phyloP scores from a whole-genome alignment of 2,888 invertebrate species.

The Digitonthophagus gazella region DNA sequence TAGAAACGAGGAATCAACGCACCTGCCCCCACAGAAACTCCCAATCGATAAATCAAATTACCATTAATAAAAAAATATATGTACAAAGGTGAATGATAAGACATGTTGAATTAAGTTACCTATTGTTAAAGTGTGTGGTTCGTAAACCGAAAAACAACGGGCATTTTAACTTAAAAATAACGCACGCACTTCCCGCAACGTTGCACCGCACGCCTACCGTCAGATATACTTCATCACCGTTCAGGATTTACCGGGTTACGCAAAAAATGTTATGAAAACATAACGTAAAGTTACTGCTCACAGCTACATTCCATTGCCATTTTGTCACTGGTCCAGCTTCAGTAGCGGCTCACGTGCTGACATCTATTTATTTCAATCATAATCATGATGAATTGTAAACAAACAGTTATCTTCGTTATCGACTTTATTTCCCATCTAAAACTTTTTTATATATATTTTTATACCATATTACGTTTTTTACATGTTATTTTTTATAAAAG shows the following conservation, averaged over 20 bases:
- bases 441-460: too few relatives aligned
- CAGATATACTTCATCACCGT: constrained; percentile 41
- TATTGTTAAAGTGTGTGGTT: constrained; percentile 52
- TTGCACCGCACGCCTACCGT: constrained; percentile 37
- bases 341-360: constrained; percentile 34
- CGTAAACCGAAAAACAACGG: constrained; percentile 47
- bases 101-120: constrained; percentile 51
- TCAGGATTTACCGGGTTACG: constrained; percentile 36
- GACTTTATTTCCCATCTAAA: too few relatives aligned
- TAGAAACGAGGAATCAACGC: neutral
- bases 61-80: constrained; percentile 44
- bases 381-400: constrained; percentile 24
- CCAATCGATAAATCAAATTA: constrained; percentile 43
- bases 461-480: too few relatives aligned
- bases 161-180: constrained; percentile 35
- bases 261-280: constrained; percentile 45
- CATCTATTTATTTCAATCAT: constrained; percentile 33
- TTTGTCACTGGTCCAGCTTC: constrained; percentile 48
- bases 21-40: constrained; percentile 19
- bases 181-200: constrained; percentile 38
- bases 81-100: constrained; percentile 50
- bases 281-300: constrained; percentile 47
- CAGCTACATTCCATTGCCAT: constrained; percentile 53
- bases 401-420: too few relatives aligned
- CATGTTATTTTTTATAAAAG: too few relatives aligned